These are phyloP conservation scores for Lepidothrix coronata DNA, from an alignment of 2,113 vertebrate genomes.

Conservation along the genomic window DNA sequence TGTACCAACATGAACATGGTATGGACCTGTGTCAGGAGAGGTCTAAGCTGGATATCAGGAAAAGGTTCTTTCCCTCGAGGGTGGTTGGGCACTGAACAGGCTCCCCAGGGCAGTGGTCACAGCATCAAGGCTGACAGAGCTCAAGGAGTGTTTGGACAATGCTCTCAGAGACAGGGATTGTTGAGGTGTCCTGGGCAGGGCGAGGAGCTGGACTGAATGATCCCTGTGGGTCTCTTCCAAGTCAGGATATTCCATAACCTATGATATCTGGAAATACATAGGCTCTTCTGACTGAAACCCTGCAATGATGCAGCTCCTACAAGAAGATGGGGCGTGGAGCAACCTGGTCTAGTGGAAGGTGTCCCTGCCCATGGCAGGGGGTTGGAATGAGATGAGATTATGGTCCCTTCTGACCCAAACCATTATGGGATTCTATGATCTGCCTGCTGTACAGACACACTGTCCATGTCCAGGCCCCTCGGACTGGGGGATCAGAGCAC, in stretches of 20 bases:
- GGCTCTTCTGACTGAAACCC: not conserved
- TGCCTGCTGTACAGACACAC: accelerated
- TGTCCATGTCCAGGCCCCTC: accelerated
- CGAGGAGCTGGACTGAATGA: not conserved
- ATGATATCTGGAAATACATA: not conserved
- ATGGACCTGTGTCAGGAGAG: not conserved
- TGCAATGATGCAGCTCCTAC: not conserved
- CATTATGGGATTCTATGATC: not conserved
- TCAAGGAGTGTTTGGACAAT: not conserved
- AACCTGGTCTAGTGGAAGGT: not conserved
- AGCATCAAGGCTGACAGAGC: not conserved
- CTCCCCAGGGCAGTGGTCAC: not conserved
- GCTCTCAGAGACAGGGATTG: not conserved
- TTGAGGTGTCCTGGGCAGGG: too few species aligned
- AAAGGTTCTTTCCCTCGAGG: not conserved
- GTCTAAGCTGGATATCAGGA: not conserved
- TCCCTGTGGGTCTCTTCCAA: too few species aligned
- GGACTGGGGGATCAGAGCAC: accelerated
- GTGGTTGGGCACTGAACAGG: not conserved
- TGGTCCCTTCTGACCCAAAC: not conserved
- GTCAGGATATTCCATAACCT: not conserved
- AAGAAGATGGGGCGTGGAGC: not conserved
- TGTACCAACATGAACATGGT: accelerated
- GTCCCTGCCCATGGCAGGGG: not conserved
- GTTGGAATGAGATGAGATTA: not conserved